phyloP scores from a whole-genome alignment of 2,888 invertebrate species.

The Euzophera pinguis region DNA sequence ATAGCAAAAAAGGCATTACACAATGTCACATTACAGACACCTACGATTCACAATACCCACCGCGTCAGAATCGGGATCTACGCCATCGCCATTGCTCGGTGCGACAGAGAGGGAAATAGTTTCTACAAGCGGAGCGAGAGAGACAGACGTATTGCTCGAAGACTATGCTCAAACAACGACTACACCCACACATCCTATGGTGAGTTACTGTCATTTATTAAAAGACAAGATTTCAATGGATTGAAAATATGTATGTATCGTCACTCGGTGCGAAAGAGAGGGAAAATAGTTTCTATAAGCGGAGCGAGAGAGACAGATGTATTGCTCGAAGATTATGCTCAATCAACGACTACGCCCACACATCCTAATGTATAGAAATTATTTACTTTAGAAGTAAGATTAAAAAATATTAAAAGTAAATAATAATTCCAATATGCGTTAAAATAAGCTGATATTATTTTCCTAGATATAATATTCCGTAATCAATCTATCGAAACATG shows the following conservation, averaged over 20 bases:
- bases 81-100: conserved; percentile 42
- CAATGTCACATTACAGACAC: conserved; percentile 40
- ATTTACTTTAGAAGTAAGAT: too few relatives aligned
- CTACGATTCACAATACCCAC: conserved; percentile 69
- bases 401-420: too few relatives aligned
- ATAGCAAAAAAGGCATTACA: too few relatives aligned
- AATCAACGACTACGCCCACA: conserved; percentile 41
- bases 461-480: too few relatives aligned
- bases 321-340: conserved; percentile 28
- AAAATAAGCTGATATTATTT: too few relatives aligned
- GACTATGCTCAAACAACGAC: conserved; percentile 41
- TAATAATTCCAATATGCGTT: too few relatives aligned
- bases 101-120: conserved; percentile 5
- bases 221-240: too few relatives aligned
- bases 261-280: conserved; percentile 17
- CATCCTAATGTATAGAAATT: too few relatives aligned
- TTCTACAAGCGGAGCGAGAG: conserved; percentile 21
- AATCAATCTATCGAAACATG: too few relatives aligned
- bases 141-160: conserved; percentile 24
- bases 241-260: too few relatives aligned
- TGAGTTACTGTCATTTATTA: conserved; percentile 26
- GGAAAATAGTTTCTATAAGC: conserved; percentile 16
- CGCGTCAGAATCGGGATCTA: conserved; percentile 51
- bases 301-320: conserved; percentile 28
- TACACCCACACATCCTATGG: conserved; percentile 43